Percentiles rank a stretch among this genome's conserved stretches.
Evolutionary conservation across 2,797 vertebrate species (phyloP).

Genomic region (Megalops cyprinoides): DNA sequence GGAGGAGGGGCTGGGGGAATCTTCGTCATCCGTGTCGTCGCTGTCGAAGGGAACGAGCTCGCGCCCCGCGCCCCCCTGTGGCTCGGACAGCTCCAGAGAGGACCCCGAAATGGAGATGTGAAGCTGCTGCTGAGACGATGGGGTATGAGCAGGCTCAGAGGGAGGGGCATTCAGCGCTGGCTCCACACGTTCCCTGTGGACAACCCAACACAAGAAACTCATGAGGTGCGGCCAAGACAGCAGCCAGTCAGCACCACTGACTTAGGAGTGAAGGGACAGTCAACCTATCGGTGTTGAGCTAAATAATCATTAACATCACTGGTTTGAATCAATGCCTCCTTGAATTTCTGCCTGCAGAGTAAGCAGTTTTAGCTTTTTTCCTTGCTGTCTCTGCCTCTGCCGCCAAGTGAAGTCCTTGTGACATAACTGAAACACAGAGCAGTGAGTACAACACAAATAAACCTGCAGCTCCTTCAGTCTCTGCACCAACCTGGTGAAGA

Average conservation of each 20-base stretch:
- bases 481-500: no score
- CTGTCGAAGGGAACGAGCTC: conserved; percentile 96
- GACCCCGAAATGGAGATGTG: conserved; percentile 95
- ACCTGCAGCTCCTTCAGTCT: no score
- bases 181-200: conserved; percentile 66
- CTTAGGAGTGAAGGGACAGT: background rate
- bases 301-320: background rate
- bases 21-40: conserved; percentile 93
- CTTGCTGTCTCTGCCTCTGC: no score
- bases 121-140: conserved; percentile 80
- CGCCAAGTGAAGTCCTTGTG: no score
- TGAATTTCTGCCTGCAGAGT: background rate
- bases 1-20: conserved; percentile 93
- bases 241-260: background rate
- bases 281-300: no score
- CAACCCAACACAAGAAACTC: background rate
- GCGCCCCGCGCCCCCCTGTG: conserved; percentile 69
- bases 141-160: conserved; percentile 49
- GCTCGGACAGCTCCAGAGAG: conserved; percentile 82
- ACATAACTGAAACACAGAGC: no score
- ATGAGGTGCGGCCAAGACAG: no score
- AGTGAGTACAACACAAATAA: background rate
- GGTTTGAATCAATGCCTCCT: background rate
- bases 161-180: conserved; percentile 42
- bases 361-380: no score